These are phyloP conservation scores for Napeogenes inachia DNA, from an alignment of 2,888 invertebrate genomes.

Conservation along the genomic window DNA sequence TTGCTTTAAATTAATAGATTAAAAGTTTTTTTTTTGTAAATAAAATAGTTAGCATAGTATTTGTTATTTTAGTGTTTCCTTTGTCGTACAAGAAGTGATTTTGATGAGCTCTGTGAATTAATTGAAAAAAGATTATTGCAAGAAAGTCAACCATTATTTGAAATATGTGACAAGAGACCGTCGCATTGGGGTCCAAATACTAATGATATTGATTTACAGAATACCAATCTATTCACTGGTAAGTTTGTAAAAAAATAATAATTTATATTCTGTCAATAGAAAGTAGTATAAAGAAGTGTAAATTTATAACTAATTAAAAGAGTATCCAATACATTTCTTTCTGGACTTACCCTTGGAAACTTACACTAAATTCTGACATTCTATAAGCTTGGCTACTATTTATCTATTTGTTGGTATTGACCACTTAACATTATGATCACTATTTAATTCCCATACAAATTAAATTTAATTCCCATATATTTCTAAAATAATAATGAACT, in stretches of 20 bases:
- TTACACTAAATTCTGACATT: too few relatives aligned
- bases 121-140: conserved; percentile 83
- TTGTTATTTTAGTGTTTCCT: conserved; percentile 87
- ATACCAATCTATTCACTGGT: conserved; percentile 63
- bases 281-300: not conserved
- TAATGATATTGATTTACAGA: conserved; percentile 59
- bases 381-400: too few relatives aligned
- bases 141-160: conserved; percentile 89
- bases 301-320: not conserved
- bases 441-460: too few relatives aligned
- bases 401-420: too few relatives aligned
- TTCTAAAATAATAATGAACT: too few relatives aligned
- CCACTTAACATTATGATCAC: too few relatives aligned
- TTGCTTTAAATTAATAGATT: too few relatives aligned
- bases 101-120: conserved; percentile 83
- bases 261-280: not conserved
- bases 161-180: conserved; percentile 87
- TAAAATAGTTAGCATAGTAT: conserved; percentile 17
- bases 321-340: too few relatives aligned
- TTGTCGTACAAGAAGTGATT: conserved; percentile 89
- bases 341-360: too few relatives aligned
- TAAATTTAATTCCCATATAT: too few relatives aligned
- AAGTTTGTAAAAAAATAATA: conserved; percentile 14
- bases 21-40: not conserved
- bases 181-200: conserved; percentile 82